These are phyloP conservation scores for Erebia palarica DNA, from an alignment of 2,888 invertebrate species.

Conservation along the genomic window DNA sequence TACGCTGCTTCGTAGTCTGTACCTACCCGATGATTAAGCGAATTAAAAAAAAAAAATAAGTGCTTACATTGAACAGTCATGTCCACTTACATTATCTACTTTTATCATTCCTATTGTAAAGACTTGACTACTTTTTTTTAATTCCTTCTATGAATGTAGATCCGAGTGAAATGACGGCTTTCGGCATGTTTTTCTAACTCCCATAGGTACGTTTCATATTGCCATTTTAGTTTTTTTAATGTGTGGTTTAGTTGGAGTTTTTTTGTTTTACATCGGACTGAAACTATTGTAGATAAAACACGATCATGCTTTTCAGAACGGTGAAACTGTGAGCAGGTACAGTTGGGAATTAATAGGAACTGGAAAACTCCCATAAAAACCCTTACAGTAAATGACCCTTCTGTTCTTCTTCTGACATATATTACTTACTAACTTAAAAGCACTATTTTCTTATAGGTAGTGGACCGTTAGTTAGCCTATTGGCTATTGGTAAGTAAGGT, in stretches of 20 bases:
- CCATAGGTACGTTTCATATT: not conserved
- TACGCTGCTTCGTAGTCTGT: not conserved
- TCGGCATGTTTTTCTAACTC: conserved; percentile 5
- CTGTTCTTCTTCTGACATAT: too few species aligned
- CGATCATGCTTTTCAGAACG: not conserved
- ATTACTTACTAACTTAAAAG: too few species aligned
- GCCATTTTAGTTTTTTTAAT: not conserved
- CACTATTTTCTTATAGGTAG: too few species aligned
- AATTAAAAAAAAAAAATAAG: conserved; percentile 22
- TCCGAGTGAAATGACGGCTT: not conserved
- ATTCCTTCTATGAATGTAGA: not conserved
- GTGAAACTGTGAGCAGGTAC: not conserved
- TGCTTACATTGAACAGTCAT: conserved; percentile 28
- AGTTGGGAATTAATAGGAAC: too few species aligned
- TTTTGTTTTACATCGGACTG: not conserved
- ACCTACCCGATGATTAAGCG: conserved; percentile 31
- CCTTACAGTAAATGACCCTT: too few species aligned
- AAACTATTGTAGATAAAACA: not conserved
- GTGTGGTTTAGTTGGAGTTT: not conserved
- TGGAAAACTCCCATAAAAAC: too few species aligned
- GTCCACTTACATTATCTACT: conserved; percentile 7
- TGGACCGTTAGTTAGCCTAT: too few species aligned
- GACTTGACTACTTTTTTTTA: conserved; percentile 10
- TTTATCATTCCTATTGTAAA: conserved; percentile 18
- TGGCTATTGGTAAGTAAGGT: too few species aligned